These are phyloP conservation scores for Drosophila kurseongensis DNA, from an alignment of 1,140 invertebrate species.

Conservation along the genomic window DNA sequence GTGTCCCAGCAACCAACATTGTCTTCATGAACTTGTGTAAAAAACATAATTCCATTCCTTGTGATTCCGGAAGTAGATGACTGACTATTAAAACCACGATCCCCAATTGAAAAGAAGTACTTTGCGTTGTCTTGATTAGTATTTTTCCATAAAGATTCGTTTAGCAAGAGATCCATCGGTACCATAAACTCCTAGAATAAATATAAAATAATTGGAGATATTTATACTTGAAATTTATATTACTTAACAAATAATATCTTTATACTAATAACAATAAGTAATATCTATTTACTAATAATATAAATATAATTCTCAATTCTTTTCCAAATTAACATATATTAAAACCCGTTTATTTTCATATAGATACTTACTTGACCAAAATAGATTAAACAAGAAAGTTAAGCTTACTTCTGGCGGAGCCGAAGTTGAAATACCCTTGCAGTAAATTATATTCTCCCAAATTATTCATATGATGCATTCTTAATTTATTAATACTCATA, in stretches of 20 bases:
- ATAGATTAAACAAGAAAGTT: too few relatives aligned
- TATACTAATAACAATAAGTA: background rate
- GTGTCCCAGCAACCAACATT: slow-evolving; percentile 93
- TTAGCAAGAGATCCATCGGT: slow-evolving; percentile 87
- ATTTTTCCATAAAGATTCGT: slow-evolving; percentile 86
- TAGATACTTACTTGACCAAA: too few relatives aligned
- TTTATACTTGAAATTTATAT: background rate
- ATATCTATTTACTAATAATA: too few relatives aligned
- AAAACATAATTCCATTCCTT: slow-evolving; percentile 90
- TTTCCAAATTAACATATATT: too few relatives aligned
- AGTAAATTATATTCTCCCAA: too few relatives aligned
- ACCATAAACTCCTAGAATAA: slow-evolving; percentile 88
- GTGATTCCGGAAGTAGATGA: slow-evolving; percentile 90
- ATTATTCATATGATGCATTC: too few relatives aligned
- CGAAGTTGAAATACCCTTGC: too few relatives aligned
- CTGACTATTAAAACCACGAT: slow-evolving; percentile 88
- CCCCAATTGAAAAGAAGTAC: slow-evolving; percentile 88
- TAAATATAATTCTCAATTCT: too few relatives aligned
- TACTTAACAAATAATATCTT: background rate
- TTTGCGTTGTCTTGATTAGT: slow-evolving; percentile 84
- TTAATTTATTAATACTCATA: too few relatives aligned
- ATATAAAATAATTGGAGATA: background rate
- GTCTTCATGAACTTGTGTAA: slow-evolving; percentile 90
- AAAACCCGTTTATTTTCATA: too few relatives aligned
- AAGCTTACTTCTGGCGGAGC: too few relatives aligned